Base-by-base conservation (phyloP, 2,113 vertebrate genomes). In the Promerops cafer region DNA sequence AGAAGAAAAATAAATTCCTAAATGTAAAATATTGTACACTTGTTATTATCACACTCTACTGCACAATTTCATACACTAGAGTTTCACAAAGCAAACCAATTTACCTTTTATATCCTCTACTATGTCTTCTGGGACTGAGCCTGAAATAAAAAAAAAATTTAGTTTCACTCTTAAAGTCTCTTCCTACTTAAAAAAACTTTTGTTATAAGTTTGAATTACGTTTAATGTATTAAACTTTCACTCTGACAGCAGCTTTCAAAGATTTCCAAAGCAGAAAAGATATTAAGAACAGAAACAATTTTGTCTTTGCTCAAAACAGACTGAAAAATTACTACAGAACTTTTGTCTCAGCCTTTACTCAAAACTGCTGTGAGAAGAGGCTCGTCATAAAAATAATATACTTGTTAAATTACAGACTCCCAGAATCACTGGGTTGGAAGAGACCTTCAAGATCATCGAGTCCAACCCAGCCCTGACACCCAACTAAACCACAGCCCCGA, bases 81-180 rank as follows among this genome's bases (percentile, higher is more conserved):
- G 44, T 75, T 50, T n/a, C 18, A 86, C 7, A 20, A 88, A 78
- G 23, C 24, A 77, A 53, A 72, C 24, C 30, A 8, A 35, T 95
- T 92, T 97, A 99, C 99, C 99, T 98, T 99, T 99, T 93, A 99
- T 99, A 83, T 99, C 99, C 89, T 99, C 99, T 80, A 99, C 98
- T n/a, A 99, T 96, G 40, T 99, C 98, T 97, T 99, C 99, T 92
- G 99, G 98, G 86, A 99, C 97, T 39, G 98, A 98, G 68, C 99
- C 99, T 99, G 94, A 91, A 98, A 97, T 23, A 71, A 83, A 77
- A 57, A 49, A 64, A 40, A 50, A 1, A 83, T 13, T 97, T 65
- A 91, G 53, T 74, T 63, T 56, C 12, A 28, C 23, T 56, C 18
- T 64, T 56, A n/a, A 74, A 47, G 54, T 64, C 23, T 64, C 49